These are phyloP conservation scores for Cisticola juncidis DNA, from an alignment of 2,113 vertebrate species.

Conservation along the genomic window DNA sequence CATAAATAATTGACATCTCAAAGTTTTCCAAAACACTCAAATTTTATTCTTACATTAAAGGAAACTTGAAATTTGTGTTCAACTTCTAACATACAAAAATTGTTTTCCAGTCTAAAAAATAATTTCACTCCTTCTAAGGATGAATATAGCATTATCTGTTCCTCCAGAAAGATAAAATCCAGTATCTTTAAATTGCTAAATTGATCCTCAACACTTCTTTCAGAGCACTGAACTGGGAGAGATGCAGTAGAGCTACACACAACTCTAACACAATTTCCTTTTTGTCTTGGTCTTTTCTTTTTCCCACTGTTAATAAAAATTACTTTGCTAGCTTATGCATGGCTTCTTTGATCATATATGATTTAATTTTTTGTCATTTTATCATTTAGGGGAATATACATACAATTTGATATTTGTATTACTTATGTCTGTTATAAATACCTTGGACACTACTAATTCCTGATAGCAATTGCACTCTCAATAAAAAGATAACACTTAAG, in stretches of 20 bases:
- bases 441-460: not conserved
- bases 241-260: not conserved
- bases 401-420: not conserved
- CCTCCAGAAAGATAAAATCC: not conserved
- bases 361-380: not conserved
- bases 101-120: not conserved
- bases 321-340: not conserved
- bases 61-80: not conserved
- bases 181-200: not conserved
- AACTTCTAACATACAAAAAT: not conserved
- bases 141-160: not conserved
- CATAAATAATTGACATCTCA: not conserved
- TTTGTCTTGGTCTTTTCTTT: not conserved
- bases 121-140: not conserved
- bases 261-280: not conserved
- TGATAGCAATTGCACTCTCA: accelerated
- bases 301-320: not conserved
- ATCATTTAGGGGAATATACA: not conserved
- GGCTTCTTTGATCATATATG: not conserved
- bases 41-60: not conserved
- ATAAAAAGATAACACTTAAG: not conserved
- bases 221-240: not conserved
- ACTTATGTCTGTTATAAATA: not conserved
- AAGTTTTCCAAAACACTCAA: not conserved
- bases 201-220: not conserved